These are phyloP conservation scores for Megaceryle maxima DNA, from an alignment of 2,113 vertebrate species.

Conservation along the genomic window DNA sequence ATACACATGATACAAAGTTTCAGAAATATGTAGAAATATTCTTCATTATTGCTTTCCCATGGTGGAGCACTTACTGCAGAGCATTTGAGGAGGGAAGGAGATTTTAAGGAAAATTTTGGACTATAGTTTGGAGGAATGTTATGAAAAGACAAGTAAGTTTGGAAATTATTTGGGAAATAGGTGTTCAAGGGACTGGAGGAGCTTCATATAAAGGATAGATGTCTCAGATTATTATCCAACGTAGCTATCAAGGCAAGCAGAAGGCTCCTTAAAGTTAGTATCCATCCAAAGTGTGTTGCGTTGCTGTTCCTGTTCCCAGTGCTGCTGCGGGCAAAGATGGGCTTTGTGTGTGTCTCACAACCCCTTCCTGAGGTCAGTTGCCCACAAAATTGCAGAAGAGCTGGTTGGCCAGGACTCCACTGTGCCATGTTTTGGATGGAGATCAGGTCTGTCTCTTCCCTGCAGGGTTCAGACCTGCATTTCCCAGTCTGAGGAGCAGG, in stretches of 20 bases:
- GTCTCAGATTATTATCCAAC: not conserved
- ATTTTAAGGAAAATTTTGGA: not conserved
- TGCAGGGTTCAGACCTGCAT: not conserved
- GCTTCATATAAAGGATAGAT: not conserved
- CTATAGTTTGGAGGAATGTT: not conserved
- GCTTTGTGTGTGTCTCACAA: not conserved
- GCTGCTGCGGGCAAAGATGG: fast-evolving
- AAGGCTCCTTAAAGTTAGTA: not conserved
- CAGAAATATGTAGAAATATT: not conserved
- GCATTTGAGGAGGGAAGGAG: not conserved
- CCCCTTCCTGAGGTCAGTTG: not conserved
- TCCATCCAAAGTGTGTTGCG: not conserved
- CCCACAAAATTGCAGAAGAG: not conserved
- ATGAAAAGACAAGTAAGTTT: not conserved
- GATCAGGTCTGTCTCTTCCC: not conserved
- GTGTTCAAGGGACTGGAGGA: not conserved
- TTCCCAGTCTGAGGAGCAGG: not conserved
- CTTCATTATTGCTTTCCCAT: not conserved
- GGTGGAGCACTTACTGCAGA: not conserved
- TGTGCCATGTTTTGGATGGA: not conserved
- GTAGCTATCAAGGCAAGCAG: not conserved
- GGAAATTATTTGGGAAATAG: not conserved
- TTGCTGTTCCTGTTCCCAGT: not conserved
- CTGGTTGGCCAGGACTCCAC: not conserved
- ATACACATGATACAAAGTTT: not conserved